Base-by-base conservation (phyloP, 92 coral and sea anemone genomes). In the Montipora capitata region DNA sequence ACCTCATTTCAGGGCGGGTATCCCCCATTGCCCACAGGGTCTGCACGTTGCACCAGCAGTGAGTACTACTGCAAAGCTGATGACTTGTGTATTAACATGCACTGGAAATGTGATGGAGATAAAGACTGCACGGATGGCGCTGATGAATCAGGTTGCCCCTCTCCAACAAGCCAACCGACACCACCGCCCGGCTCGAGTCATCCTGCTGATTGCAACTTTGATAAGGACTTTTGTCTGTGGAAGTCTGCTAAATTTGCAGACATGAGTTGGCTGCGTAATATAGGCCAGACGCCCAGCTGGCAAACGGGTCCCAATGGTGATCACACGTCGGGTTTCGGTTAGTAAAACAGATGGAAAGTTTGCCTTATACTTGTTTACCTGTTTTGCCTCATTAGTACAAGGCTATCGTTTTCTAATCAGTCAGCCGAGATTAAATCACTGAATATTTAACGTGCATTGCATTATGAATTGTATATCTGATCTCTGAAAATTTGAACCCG, bases 31-130 rank as follows among this genome's bases (percentile, higher is more conserved):
- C 87, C 88, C 10, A 76, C 88, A 48, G 82, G 88, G n/a, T 12
- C 89, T 15, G 88, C 80, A 17, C 57, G 69, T 52, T 97, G 99
- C 57, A 38, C 89, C 59, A 56, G 92, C 7, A 94, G 68, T 44
- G 91, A 93, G 54, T 96, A 84, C 65, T 96, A 97, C 84, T 97
- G 99, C 83, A 76, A 68, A 8, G 93, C 95, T 13, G 98, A 96
- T 58, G 99, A 94, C 64, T 68, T 94, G 67, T 97, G 99, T 84
- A 96, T 97, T 92, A 87, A 90, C 69, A 86, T 49, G 9, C 59
- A 84, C 85, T 97, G 99, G 99, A 85, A 71, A 18, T 97, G 99
- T 79, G 99, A 97, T 69, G 94, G 98, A 48, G 92, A 84, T 4
- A 79, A 81, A 3, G 99, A 97, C 75, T 97, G 99, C 64, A 95